Percentiles rank a stretch among this genome's conserved stretches.
Conservation (phyloP, 2,797 vertebrate species). For the Rhinella marina region DNA sequence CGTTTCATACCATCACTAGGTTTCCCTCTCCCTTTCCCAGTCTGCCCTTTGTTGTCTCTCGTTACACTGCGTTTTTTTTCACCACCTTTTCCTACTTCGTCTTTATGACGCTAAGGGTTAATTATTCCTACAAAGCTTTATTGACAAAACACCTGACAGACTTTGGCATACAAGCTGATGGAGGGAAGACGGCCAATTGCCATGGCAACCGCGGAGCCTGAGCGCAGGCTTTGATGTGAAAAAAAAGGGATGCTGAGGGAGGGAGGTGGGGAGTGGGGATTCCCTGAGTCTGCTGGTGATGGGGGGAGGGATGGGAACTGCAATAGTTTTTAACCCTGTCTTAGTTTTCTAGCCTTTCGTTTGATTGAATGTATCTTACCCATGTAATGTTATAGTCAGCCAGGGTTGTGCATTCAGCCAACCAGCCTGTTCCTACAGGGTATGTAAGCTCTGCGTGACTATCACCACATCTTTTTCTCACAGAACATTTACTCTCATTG, state of each 20-base stretch:
- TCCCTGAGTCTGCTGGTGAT: constrained; percentile 32
- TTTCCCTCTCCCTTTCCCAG: neutral
- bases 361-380: neutral
- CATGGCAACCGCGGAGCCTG: constrained; percentile 65
- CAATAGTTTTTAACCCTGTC: constrained; percentile 49
- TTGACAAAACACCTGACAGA: constrained; percentile 56
- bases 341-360: neutral
- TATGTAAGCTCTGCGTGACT: neutral
- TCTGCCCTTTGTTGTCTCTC: neutral
- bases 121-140: constrained; percentile 58
- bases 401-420: neutral
- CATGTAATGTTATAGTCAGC: neutral
- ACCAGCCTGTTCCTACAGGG: neutral
- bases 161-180: constrained; percentile 42
- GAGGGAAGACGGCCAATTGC: constrained; percentile 58
- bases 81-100: neutral
- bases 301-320: constrained; percentile 8
- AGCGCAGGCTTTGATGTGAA: constrained; percentile 54
- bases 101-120: constrained; percentile 21
- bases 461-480: neutral
- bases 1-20: neutral
- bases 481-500: neutral
- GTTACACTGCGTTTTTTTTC: neutral
- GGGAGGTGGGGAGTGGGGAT: constrained; percentile 26
- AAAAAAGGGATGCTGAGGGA: constrained; percentile 31